Evolutionary conservation across 2,113 vertebrate genomes (phyloP).

Genomic region (Orientallactaga bullata): DNA sequence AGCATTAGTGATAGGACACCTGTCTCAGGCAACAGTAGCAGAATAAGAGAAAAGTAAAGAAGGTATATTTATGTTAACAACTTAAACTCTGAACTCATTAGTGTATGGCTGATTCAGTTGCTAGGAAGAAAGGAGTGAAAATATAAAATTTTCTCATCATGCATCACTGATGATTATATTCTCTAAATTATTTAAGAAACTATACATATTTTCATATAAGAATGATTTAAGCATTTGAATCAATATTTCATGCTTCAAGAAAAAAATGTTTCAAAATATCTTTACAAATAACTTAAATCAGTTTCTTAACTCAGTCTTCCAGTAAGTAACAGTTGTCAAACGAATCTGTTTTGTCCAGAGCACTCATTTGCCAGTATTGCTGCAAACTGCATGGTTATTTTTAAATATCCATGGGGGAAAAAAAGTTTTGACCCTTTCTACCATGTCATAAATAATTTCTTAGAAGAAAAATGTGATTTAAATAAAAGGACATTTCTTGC

Average conservation of each 20-base stretch:
- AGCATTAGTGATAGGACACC: neutral
- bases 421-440: neutral
- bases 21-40: neutral
- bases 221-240: neutral
- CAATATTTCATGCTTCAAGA: conserved; percentile 7
- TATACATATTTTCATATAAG: neutral
- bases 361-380: neutral
- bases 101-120: neutral
- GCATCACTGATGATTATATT: neutral
- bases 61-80: neutral
- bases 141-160: neutral
- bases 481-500: neutral
- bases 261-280: neutral
- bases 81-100: neutral
- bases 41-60: neutral
- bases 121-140: neutral
- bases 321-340: neutral
- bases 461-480: neutral
- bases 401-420: neutral
- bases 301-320: neutral
- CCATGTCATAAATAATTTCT: neutral
- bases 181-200: neutral
- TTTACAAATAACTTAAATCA: neutral
- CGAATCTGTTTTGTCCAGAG: neutral
- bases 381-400: neutral